Evolutionary conservation across 2,888 invertebrate species (phyloP), one percentile per base, ranked within the genome.

Genomic region (Chloroclysta siterata): DNA sequence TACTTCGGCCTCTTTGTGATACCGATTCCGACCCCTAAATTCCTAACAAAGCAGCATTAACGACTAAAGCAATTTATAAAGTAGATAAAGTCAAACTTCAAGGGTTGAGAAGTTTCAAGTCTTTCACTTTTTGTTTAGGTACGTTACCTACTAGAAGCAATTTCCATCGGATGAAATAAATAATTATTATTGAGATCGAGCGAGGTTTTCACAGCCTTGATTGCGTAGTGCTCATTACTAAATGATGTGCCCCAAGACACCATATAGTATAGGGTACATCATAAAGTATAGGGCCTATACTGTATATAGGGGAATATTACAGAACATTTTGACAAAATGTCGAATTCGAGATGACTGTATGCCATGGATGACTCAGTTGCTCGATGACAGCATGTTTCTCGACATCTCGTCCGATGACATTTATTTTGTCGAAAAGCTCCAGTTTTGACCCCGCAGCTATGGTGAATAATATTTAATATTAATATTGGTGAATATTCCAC

Each of bases 101-200:
- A 44, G 36, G 51, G 54, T 65, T 58, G 33, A 52, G 41, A 47
- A 62, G 11, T 11, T 39, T 39, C 36, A 39, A 39, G 56, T 61
- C 59, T 68, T 58, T 64, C 39, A 47, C 54, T 54, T 68, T 63
- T 69, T 67, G 63, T 68, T 69, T 69, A 2, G 22, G 22, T 22
- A 65, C 61, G 54, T 66, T 65, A 44, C 57, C 57, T 61, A 62
- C 53, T 63, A 80, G 73, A 76, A 77, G 76, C 73, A 77, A 77
- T 81, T 79, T 80, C 79, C 78, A 83, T 39, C 36, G 8, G 11
- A 11, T 8, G 11, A 39, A 80, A 79, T 78, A 79, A 81, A 81
- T 79, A 39, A 39, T 39, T 11, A 11, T 14, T 44, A 6, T 5
- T 14, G 14, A 36, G 36, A 39, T 39, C 1, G 11, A 11, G 36